Conservation (phyloP, 2,888 invertebrate genomes). For the Teinopalpus imperialis region DNA sequence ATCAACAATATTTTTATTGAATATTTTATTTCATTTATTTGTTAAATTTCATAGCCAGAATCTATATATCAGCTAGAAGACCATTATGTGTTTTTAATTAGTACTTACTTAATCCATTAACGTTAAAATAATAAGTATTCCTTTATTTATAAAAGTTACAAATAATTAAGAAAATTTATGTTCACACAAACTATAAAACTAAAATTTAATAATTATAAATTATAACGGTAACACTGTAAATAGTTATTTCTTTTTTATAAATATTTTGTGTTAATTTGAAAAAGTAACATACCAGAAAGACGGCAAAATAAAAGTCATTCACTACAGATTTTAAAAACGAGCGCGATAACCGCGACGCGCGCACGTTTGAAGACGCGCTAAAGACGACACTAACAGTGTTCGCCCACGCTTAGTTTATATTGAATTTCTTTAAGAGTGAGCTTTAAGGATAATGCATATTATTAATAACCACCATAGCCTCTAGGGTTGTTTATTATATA, state of each 20-base stretch:
- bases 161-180: slow-evolving; percentile 8
- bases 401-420: slow-evolving; percentile 37
- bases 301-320: slow-evolving; percentile 8
- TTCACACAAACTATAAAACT: too few species aligned
- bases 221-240: too few species aligned
- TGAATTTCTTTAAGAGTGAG: slow-evolving; percentile 16
- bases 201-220: too few species aligned
- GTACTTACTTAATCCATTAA: too few species aligned
- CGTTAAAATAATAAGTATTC: too few species aligned
- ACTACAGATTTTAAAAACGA: slow-evolving; percentile 31
- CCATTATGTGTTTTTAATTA: too few species aligned
- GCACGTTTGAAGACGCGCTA: slow-evolving; percentile 46
- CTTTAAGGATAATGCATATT: slow-evolving; percentile 4
- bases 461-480: background rate
- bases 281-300: slow-evolving; percentile 27
- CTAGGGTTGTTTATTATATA: background rate
- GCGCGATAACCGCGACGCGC: slow-evolving; percentile 35
- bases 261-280: slow-evolving; percentile 19
- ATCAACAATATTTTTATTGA: too few species aligned
- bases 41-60: too few species aligned
- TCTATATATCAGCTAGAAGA: too few species aligned
- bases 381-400: slow-evolving; percentile 43
- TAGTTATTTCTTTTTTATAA: too few species aligned
- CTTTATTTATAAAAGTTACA: too few species aligned
- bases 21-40: too few species aligned